Base-by-base conservation (phyloP, 2,797 vertebrate species). In the Melanotaenia parkinsoni region DNA sequence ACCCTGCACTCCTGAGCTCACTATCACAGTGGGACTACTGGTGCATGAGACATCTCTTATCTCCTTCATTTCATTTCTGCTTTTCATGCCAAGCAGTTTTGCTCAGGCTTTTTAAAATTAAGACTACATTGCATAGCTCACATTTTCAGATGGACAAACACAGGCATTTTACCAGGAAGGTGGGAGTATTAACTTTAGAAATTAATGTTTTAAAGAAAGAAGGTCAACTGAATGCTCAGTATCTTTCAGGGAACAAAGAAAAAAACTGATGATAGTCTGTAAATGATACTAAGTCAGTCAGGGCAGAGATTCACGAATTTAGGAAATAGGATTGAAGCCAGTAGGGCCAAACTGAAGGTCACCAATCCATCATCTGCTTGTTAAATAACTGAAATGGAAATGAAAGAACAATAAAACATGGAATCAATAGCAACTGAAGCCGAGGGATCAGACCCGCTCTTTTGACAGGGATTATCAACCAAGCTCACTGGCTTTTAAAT, bases 321-420 rank as follows among this genome's bases (percentile, higher is more conserved):
- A 56, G 71, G 63, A 80, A 77, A 78, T 45, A 28, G n/a, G 70
- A 83, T 14, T 45, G 57, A 92, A 91, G 81, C 79, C 89, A 92
- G 77, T 63, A 63, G 85, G 83, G 82, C 85, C 87, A 74, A 82
- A 75, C 82, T 91, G 88, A 95, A 95, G 92, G 91, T 94, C 88
- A 94, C 72, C 76, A 87, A 92, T 96, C 93, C 87, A 93, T 95
- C 89, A 94, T 92, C 76, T 81, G 88, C 93, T 94, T 88, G 82
- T 94, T 94, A 96, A 95, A 94, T 92, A 93, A 90, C 83, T 84
- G 90, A 93, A 95, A 88, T 92, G 83, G 82, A 94, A 95, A 94
- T 93, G 83, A 93, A 95, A 93, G 89, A 92, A 89, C 72, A 92
- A 94, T 93, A 90, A 93, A 91, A 91, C 76, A 89, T 77, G 77